phyloP scores from a whole-genome alignment of 2,888 invertebrate genomes.

The Tethea ocularis region DNA sequence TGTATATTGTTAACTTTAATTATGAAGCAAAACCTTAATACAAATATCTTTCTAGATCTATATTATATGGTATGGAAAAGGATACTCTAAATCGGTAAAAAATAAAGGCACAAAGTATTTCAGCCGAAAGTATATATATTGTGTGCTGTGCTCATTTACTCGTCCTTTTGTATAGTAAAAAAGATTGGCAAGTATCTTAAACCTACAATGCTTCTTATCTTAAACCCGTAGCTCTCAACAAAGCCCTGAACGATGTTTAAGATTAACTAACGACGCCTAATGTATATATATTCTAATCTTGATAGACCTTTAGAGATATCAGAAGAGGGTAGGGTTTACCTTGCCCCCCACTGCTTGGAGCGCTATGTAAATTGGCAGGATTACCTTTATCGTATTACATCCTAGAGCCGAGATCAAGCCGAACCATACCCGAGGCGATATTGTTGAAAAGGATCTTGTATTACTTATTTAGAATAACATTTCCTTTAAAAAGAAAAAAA shows the following conservation, averaged over 20 bases:
- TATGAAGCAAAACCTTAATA: too few relatives aligned
- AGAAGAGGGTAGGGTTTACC: constrained; percentile 11
- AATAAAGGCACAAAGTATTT: too few relatives aligned
- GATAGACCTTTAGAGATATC: constrained; percentile 1
- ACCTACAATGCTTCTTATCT: background rate
- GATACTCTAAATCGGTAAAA: too few relatives aligned
- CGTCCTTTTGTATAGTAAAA: background rate
- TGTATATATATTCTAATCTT: constrained; percentile 10
- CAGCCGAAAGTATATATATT: too few relatives aligned
- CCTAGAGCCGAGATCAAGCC: constrained; percentile 38
- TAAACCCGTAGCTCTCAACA: background rate
- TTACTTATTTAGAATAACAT: constrained; percentile 10
- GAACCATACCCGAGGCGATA: constrained; percentile 25
- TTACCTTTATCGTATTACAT: constrained; percentile 55
- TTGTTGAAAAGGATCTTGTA: constrained; percentile 39
- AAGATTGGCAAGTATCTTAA: background rate
- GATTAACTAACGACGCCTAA: constrained; percentile 6
- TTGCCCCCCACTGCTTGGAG: constrained; percentile 18
- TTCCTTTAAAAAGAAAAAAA: background rate
- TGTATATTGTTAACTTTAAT: too few relatives aligned
- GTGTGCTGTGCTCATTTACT: background rate
- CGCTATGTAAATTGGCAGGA: constrained; percentile 62
- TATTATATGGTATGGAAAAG: too few relatives aligned
- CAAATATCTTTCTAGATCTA: too few relatives aligned
- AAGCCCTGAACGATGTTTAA: constrained; percentile 8